Conservation (phyloP, 2,888 invertebrate species). For the Schrankia costaestrigalis region DNA sequence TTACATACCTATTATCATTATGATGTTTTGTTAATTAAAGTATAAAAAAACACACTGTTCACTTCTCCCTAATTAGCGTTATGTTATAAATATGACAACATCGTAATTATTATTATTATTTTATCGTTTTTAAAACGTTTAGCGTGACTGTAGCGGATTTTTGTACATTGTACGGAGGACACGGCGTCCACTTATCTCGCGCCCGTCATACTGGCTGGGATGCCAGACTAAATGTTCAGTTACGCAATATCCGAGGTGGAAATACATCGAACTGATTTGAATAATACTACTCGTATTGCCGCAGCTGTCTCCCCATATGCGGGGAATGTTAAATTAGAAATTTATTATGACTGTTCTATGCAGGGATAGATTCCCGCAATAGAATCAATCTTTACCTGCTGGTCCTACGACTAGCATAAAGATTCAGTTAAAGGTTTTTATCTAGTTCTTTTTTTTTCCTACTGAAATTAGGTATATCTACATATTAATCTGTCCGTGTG, state of each 20-base stretch:
- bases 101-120: conserved; percentile 49
- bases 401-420: too few species aligned
- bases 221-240: conserved; percentile 33
- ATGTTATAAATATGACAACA: conserved; percentile 63
- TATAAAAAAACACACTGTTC: conserved; percentile 30
- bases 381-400: too few species aligned
- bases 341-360: neutral
- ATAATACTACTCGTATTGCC: conserved; percentile 2
- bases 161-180: conserved; percentile 51
- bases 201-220: conserved; percentile 52
- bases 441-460: too few species aligned
- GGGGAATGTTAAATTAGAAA: neutral
- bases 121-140: conserved; percentile 49
- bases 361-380: neutral
- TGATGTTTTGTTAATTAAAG: conserved; percentile 25
- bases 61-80: conserved; percentile 45
- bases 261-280: conserved; percentile 12
- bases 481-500: too few species aligned
- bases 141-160: conserved; percentile 42
- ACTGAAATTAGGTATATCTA: too few species aligned
- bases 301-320: neutral
- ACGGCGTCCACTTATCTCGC: conserved; percentile 47
- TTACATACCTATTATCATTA: conserved; percentile 27
- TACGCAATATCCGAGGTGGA: conserved; percentile 26
- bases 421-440: too few species aligned